Percentiles rank a stretch among this genome's conserved stretches.
Evolutionary conservation across 2,888 invertebrate genomes (phyloP).

Genomic region (Erebia palarica): DNA sequence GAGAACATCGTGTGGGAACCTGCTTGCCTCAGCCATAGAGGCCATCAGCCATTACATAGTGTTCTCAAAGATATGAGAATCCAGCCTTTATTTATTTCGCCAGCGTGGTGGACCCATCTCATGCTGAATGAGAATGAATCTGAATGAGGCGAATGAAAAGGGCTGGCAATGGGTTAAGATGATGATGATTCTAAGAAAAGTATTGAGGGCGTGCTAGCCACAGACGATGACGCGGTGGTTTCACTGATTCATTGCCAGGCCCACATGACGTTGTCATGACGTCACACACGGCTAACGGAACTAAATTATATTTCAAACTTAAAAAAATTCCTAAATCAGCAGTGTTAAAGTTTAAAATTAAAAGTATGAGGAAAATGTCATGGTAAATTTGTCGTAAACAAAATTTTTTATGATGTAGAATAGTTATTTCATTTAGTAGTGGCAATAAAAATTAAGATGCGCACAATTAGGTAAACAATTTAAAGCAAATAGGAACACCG

Average conservation of each 20-base stretch:
- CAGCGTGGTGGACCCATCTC: too few species aligned
- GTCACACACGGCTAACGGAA: conserved; percentile 5
- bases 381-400: background rate
- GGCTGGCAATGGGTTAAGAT: too few species aligned
- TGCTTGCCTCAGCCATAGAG: too few species aligned
- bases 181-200: background rate
- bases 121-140: too few species aligned
- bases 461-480: background rate
- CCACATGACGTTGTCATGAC: background rate
- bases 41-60: too few species aligned
- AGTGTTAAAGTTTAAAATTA: background rate
- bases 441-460: background rate
- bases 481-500: background rate
- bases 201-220: background rate
- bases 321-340: background rate
- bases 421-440: background rate
- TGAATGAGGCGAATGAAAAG: too few species aligned
- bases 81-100: too few species aligned
- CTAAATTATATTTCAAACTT: background rate
- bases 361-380: background rate
- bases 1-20: too few species aligned
- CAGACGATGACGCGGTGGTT: background rate
- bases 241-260: conserved; percentile 11
- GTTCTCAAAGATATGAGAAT: too few species aligned
- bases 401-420: background rate